Conservation (phyloP, 2,113 vertebrate species). For the Mus pahari region DNA sequence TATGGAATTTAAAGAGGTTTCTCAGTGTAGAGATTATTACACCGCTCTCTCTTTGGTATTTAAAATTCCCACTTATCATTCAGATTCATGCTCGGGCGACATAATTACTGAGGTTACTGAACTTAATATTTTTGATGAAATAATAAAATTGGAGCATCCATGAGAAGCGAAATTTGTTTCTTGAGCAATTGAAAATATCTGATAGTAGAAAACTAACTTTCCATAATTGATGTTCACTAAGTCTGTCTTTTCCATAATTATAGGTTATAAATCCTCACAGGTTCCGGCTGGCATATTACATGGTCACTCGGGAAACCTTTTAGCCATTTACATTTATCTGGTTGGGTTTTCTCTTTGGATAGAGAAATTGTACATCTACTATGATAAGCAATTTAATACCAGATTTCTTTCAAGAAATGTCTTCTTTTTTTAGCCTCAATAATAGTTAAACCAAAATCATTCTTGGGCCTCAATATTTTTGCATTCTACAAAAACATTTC, state of each 20-base stretch:
- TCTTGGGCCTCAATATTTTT: slow-evolving; percentile 72
- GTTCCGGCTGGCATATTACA: not conserved
- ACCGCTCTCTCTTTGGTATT: not conserved
- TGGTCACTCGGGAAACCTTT: not conserved
- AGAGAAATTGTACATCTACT: not conserved
- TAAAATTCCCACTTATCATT: slow-evolving; percentile 35
- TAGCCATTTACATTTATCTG: not conserved
- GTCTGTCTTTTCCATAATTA: not conserved
- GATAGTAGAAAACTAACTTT: slow-evolving; percentile 12
- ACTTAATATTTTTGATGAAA: slow-evolving; percentile 29
- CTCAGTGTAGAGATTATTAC: not conserved
- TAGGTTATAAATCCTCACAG: slow-evolving; percentile 28
- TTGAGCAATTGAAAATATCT: slow-evolving; percentile 4
- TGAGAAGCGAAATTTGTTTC: slow-evolving; percentile 25
- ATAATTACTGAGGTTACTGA: not conserved
- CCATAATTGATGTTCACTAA: not conserved
- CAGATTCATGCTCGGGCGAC: not conserved
- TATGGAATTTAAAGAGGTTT: slow-evolving; percentile 30
- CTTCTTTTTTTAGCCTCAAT: slow-evolving; percentile 41
- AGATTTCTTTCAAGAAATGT: slow-evolving; percentile 11
- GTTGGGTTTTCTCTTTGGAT: slow-evolving; percentile 52
- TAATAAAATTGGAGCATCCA: not conserved
- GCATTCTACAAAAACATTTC: slow-evolving; percentile 50
- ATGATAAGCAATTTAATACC: slow-evolving; percentile 45
- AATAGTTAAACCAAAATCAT: slow-evolving; percentile 60